Conservation (phyloP, 2,113 vertebrate species). For the Meles meles region DNA sequence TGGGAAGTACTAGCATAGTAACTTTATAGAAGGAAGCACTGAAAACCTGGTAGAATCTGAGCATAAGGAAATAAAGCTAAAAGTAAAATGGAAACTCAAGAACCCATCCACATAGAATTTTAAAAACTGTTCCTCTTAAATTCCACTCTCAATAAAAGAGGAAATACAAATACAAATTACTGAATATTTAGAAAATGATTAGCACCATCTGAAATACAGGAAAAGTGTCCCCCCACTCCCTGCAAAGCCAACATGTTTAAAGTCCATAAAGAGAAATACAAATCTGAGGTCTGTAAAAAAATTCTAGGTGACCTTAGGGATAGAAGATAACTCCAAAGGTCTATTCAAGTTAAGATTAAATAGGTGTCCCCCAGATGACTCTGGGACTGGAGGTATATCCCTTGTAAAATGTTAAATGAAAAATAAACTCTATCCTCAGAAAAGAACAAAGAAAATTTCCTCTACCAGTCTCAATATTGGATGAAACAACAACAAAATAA, state of each 20-base stretch:
- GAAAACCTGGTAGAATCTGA: not conserved
- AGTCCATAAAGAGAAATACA: not conserved
- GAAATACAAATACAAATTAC: not conserved
- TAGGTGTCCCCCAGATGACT: not conserved
- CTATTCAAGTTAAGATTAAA: not conserved
- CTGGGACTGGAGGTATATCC: not conserved
- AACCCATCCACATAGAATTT: not conserved
- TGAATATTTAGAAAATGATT: constrained; percentile 12
- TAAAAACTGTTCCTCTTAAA: not conserved
- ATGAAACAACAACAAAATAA: not conserved
- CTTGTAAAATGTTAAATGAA: not conserved
- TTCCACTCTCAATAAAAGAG: not conserved
- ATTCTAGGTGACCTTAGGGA: not conserved
- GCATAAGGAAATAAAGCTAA: not conserved
- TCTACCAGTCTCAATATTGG: not conserved
- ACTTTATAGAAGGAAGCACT: not conserved
- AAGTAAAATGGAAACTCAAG: not conserved
- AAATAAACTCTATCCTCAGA: not conserved
- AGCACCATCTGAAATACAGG: not conserved
- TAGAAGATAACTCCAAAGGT: not conserved
- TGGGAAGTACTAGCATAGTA: not conserved
- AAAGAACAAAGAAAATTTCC: not conserved
- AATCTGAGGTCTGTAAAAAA: not conserved
- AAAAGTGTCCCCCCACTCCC: not conserved
- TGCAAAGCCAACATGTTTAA: not conserved